A percentile compares a stretch with the other conserved stretches of the same genome.
Conservation (phyloP, 2,888 invertebrate species). For the Chironomus riparius region DNA sequence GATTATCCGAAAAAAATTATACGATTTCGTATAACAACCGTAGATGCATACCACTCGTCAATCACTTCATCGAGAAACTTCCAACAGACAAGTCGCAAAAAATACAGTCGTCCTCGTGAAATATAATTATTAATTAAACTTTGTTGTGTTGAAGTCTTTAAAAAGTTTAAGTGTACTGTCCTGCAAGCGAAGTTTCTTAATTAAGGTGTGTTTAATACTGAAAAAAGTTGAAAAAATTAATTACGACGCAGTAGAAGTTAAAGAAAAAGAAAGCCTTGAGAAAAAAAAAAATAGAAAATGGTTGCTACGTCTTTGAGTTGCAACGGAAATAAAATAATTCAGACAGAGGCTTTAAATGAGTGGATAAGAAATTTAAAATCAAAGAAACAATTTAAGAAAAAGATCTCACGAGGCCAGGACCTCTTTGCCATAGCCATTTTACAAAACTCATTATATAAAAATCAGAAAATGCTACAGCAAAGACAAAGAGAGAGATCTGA, state of each 20-base stretch:
- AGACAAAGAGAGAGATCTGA: slow-evolving; percentile 13
- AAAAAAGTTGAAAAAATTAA: background rate
- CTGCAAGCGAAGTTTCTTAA: background rate
- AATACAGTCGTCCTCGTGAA: no score
- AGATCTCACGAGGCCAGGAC: background rate
- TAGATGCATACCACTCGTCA: no score
- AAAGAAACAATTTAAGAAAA: slow-evolving; percentile 9
- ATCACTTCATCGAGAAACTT: no score
- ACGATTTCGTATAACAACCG: no score
- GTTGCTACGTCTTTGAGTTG: background rate
- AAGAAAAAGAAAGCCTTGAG: background rate
- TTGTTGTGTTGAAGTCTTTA: no score
- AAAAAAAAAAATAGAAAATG: background rate
- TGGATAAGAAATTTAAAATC: slow-evolving; percentile 15
- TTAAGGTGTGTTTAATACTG: background rate
- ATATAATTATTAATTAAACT: no score
- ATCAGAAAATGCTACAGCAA: background rate
- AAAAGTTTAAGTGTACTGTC: no score
- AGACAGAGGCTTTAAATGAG: slow-evolving; percentile 5
- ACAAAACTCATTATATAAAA: background rate
- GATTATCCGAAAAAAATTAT: no score
- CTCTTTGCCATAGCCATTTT: slow-evolving; percentile 3
- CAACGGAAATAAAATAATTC: background rate
- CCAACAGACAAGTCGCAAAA: no score
- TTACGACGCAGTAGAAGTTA: background rate